Conservation (phyloP, 2,797 vertebrate species). For the Macroramphosus scolopax region DNA sequence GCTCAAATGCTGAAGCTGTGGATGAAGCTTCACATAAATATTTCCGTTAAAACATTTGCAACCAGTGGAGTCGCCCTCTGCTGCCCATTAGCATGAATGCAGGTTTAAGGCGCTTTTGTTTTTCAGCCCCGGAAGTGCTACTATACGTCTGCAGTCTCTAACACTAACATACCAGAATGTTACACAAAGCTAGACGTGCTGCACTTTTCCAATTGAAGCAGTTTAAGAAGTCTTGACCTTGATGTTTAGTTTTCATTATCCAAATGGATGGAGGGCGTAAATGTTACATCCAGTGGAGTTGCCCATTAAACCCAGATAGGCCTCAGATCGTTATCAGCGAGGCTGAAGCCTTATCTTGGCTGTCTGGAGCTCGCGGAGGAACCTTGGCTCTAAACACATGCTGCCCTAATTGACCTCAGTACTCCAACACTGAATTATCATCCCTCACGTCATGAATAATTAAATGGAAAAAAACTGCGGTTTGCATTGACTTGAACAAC, state of each 20-base stretch:
- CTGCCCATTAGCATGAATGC: no score
- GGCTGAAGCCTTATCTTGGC: conserved; percentile 46
- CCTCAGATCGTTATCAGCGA: conserved; percentile 47
- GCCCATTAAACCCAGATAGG: conserved; percentile 40
- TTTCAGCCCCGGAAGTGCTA: no score
- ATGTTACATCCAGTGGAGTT: conserved; percentile 38
- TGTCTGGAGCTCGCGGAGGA: conserved; percentile 44
- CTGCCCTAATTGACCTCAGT: conserved; percentile 49
- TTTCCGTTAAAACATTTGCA: no score
- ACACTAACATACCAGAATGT: conserved; percentile 9
- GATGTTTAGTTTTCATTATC: conserved; percentile 45
- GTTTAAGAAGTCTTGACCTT: conserved; percentile 43
- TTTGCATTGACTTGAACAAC: conserved; percentile 20
- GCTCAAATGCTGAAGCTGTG: no score
- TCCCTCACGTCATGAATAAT: conserved; percentile 30
- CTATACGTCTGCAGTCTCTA: not conserved
- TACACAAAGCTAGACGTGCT: conserved; percentile 18
- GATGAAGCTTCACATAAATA: no score
- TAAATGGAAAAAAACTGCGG: conserved; percentile 1
- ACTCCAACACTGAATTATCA: conserved; percentile 30
- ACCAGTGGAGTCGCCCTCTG: no score
- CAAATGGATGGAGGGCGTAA: conserved; percentile 26
- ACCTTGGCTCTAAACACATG: conserved; percentile 37
- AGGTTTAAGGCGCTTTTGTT: no score
- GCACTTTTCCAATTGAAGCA: conserved; percentile 28